Conservation (phyloP, 1,140 invertebrate genomes). For the Drosophila parvula region DNA sequence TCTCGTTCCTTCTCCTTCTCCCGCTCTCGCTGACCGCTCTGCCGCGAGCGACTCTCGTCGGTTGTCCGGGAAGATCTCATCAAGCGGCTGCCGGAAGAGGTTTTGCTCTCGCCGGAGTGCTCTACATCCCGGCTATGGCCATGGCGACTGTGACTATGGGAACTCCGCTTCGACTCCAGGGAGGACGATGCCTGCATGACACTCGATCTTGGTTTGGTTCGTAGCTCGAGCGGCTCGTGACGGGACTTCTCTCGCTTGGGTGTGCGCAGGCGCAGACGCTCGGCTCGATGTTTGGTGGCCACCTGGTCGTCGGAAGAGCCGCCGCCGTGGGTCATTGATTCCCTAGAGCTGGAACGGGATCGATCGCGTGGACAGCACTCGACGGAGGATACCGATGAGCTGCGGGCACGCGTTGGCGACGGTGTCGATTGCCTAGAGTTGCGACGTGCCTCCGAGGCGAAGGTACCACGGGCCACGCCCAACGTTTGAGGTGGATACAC, state of each 20-base stretch:
- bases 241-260: slow-evolving; percentile 65
- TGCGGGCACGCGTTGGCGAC: slow-evolving; percentile 70
- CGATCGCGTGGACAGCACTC: slow-evolving; percentile 79
- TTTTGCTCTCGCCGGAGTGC: slow-evolving; percentile 38
- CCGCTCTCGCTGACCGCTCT: slow-evolving; percentile 56
- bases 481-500: slow-evolving; percentile 40
- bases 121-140: slow-evolving; percentile 47
- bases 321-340: slow-evolving; percentile 71
- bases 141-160: slow-evolving; percentile 53
- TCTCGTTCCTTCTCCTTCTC: slow-evolving; percentile 53
- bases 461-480: slow-evolving; percentile 68
- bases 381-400: slow-evolving; percentile 78
- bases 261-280: slow-evolving; percentile 64
- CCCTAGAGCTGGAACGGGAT: slow-evolving; percentile 77
- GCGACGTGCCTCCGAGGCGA: slow-evolving; percentile 74
- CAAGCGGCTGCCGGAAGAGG: slow-evolving; percentile 55
- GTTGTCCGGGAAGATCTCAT: slow-evolving; percentile 59
- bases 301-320: slow-evolving; percentile 72
- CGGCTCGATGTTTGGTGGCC: slow-evolving; percentile 57
- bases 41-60: slow-evolving; percentile 58
- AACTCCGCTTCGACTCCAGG: slow-evolving; percentile 41
- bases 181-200: slow-evolving; percentile 23
- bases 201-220: slow-evolving; percentile 30
- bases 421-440: slow-evolving; percentile 70
- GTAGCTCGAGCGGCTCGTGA: slow-evolving; percentile 45